These are phyloP conservation scores for Sciurus carolinensis DNA, from an alignment of 2,797 vertebrate genomes.

Conservation along the genomic window DNA sequence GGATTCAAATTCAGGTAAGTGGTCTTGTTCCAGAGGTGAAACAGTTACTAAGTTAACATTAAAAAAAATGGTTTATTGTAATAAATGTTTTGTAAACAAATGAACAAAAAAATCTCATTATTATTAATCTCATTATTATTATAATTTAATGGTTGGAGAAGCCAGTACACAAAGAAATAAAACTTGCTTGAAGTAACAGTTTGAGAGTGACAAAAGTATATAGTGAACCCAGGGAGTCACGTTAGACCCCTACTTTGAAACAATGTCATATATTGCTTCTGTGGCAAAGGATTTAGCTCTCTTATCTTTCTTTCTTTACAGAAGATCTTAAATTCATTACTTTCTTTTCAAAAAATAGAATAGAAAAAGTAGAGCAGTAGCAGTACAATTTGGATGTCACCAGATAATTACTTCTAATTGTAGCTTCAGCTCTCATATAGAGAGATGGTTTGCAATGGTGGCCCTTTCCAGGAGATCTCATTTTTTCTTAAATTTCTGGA, in stretches of 20 bases:
- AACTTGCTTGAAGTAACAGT: neutral
- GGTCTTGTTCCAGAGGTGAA: neutral
- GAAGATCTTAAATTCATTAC: neutral
- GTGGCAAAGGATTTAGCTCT: neutral
- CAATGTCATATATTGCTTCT: neutral
- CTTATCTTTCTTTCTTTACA: neutral
- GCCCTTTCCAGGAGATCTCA: neutral
- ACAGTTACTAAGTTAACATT: neutral
- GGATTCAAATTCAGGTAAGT: neutral
- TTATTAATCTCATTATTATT: neutral
- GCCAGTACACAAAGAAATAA: neutral
- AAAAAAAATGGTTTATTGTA: neutral
- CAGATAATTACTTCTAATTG: neutral
- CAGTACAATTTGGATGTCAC: neutral
- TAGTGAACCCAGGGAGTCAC: neutral
- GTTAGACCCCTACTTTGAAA: neutral
- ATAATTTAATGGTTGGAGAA: neutral
- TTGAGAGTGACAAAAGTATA: neutral
- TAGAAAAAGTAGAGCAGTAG: neutral
- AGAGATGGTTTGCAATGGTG: neutral
- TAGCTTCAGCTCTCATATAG: neutral
- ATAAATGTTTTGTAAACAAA: neutral
- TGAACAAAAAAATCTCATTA: neutral
- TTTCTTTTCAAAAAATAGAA: conserved; percentile 30
- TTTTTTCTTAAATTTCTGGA: conserved; percentile 12